These are phyloP conservation scores for Megalops cyprinoides DNA, from an alignment of 2,797 vertebrate genomes.

Conservation along the genomic window DNA sequence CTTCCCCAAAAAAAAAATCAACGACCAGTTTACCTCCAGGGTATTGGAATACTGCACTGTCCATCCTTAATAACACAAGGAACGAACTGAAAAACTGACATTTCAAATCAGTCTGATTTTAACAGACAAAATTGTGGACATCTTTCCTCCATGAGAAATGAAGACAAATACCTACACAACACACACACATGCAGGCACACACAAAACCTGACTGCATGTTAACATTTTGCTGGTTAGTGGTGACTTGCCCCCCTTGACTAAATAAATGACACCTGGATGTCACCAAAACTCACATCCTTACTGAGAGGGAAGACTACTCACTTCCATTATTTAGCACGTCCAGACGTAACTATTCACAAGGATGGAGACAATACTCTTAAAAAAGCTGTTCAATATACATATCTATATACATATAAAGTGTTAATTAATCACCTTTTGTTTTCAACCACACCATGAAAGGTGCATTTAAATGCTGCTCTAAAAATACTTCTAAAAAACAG, in stretches of 20 bases:
- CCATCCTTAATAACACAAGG: too few species aligned
- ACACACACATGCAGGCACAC: too few species aligned
- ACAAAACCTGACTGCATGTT: too few species aligned
- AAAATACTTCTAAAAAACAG: conserved; percentile 70
- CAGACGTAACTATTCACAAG: conserved; percentile 47
- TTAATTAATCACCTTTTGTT: conserved; percentile 58
- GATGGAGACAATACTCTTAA: conserved; percentile 23
- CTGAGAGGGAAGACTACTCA: conserved; percentile 31
- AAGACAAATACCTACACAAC: too few species aligned
- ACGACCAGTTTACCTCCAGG: too few species aligned
- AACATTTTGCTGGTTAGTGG: too few species aligned
- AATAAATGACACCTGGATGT: neutral
- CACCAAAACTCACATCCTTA: neutral
- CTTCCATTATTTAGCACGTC: conserved; percentile 42
- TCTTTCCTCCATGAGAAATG: too few species aligned
- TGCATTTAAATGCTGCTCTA: conserved; percentile 60
- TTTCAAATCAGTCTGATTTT: too few species aligned
- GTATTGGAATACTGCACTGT: too few species aligned
- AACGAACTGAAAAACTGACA: too few species aligned
- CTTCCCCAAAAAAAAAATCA: too few species aligned
- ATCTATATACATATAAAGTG: neutral
- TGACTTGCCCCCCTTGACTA: neutral
- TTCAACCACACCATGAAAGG: conserved; percentile 38
- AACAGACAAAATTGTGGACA: too few species aligned
- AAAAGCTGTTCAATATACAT: neutral